Evolutionary conservation across 2,797 vertebrate species (phyloP), one percentile per base, ranked within the genome.

Genomic region (Antrozous pallidus): DNA sequence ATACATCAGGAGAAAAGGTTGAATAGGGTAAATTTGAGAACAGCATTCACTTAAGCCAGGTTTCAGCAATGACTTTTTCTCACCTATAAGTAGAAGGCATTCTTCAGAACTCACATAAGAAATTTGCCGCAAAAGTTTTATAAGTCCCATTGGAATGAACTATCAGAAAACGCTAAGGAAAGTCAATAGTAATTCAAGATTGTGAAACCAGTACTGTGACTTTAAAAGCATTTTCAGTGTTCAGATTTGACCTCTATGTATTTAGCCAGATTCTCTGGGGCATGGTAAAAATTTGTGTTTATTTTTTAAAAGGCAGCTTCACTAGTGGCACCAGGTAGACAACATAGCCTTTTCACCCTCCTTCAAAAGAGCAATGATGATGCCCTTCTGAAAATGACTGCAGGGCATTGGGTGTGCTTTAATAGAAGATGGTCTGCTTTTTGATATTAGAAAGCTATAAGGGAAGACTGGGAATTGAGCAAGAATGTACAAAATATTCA

Each of bases 211-310:
- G 26, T 14, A n/a, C 71, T 93, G 84, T 47, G 74, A 94, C 82
- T 88, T 70, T 88, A 70, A 96, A 95, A 94, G 38, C 26, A 75
- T 54, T 90, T 95, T 95, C 31, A 16, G 17, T 90, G 78, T 88
- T 95, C 88, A 92, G 38, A 54, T 90, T 91, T 11, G 49, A 47
- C 28, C 11, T 69, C 38, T 14, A 28, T 58, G 82, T 63, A 63
- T 47, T 78, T 90, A 69, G 47, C 33, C 12, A 90, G 7, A 93
- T 75, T 89, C 73, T 91, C 89, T 91, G 31, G 77, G 36, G 7
- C 69, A 24, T 74, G 56, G 31, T 70, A 63, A 79, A 28, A 89
- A 88, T 90, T 67, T 79, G 4, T 1, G 6, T 85, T 80, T 94
- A 31, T 61, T 86, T 93, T 84, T 84, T 22, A 77, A 69, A 54